These are phyloP conservation scores for Melanotaenia nigrans DNA, from an alignment of 2,797 vertebrate genomes.

Conservation along the genomic window DNA sequence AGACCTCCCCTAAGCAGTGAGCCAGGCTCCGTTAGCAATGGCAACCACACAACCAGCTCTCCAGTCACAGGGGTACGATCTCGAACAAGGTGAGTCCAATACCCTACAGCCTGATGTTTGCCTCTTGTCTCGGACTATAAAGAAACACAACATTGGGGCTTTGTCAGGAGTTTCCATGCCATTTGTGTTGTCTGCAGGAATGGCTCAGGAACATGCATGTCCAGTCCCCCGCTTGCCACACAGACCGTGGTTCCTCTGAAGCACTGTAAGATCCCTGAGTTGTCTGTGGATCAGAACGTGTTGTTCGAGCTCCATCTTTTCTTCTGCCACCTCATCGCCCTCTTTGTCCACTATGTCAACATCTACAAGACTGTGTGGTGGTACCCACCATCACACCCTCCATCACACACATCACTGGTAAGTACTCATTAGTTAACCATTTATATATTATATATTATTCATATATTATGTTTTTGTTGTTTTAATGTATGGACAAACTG, in stretches of 20 bases:
- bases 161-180: background rate
- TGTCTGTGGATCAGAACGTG: conserved; percentile 91
- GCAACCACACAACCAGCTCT: conserved; percentile 88
- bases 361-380: conserved; percentile 99
- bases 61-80: conserved; percentile 93
- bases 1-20: conserved; percentile 91
- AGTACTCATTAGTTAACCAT: conserved; percentile 49
- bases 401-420: conserved; percentile 96
- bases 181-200: conserved; percentile 82
- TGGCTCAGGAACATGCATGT: conserved; percentile 91
- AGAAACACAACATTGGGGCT: background rate
- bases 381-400: conserved; percentile 95
- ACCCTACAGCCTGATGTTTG: background rate
- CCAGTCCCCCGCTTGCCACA: conserved; percentile 94
- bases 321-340: conserved; percentile 95
- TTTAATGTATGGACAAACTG: background rate
- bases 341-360: conserved; percentile 99
- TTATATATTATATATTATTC: too few relatives aligned
- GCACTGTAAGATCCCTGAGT: conserved; percentile 96
- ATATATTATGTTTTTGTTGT: background rate
- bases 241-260: conserved; percentile 95
- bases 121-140: background rate
- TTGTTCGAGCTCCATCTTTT: conserved; percentile 97
- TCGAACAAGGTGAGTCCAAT: conserved; percentile 85
- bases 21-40: conserved; percentile 86